These are phyloP conservation scores for Lathronympha strigana DNA, from an alignment of 2,888 invertebrate species.

Conservation along the genomic window DNA sequence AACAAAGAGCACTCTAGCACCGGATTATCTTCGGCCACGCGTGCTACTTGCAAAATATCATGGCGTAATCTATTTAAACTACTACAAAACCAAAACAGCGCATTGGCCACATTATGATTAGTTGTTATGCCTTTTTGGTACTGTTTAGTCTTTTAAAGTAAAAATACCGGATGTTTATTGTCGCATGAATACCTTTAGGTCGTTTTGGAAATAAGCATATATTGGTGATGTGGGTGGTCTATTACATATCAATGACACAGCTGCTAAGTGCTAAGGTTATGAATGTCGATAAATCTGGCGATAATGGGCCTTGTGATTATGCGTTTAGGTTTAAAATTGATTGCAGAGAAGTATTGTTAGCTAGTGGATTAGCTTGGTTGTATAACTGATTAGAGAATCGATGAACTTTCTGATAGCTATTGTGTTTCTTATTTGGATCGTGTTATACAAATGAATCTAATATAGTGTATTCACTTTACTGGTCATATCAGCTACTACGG, in stretches of 20 bases:
- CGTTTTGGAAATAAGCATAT: background rate
- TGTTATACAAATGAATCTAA: background rate
- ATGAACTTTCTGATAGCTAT: conserved; percentile 2
- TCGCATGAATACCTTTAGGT: background rate
- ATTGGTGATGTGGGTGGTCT: conserved; percentile 18
- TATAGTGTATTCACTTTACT: too few relatives aligned
- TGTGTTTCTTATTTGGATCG: background rate
- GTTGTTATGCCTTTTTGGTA: background rate
- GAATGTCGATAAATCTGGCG: conserved; percentile 9
- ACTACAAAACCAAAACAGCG: background rate
- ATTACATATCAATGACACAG: conserved; percentile 12
- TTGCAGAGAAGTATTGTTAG: background rate
- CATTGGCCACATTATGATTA: background rate
- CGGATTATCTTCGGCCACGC: conserved; percentile 3
- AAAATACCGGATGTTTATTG: background rate
- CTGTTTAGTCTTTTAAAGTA: background rate
- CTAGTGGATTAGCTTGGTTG: conserved; percentile 15
- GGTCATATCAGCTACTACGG: too few relatives aligned
- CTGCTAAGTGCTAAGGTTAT: conserved; percentile 9
- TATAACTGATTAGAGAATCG: conserved; percentile 8
- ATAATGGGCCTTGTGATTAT: conserved; percentile 2
- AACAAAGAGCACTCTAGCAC: conserved; percentile 6
- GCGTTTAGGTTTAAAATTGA: background rate
- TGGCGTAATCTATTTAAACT: conserved; percentile 23
- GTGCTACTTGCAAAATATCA: conserved; percentile 1